Evolutionary conservation across 2,888 invertebrate species (phyloP), one percentile per base, ranked within the genome.

Genomic region (Cantharis rustica): DNA sequence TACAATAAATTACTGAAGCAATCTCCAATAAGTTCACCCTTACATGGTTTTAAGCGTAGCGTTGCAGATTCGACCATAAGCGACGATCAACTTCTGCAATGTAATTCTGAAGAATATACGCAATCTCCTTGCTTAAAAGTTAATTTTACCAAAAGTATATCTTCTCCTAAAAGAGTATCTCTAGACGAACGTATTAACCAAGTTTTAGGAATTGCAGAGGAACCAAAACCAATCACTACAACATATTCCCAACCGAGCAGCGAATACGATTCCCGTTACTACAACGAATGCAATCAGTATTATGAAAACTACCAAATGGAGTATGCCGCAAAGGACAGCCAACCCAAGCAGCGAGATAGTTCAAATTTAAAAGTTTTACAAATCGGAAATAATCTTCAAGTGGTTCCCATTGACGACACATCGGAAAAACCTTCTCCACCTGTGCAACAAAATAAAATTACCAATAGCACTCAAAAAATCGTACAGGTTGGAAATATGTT

Each of bases 321-420:
- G 13, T 26, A 23, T 16, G 3, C 1, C 13, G 61, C 16, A 11
- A 62, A 61, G 2, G 31, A 72, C 31, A 27, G 15, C 13, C 61
- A 61, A n/a, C 11, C 13, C 16, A 61, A 62, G 4, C 31, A 71
- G 20, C 61, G 61, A 10, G 73, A 71, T 61, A 62, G 11, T n/a
- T 75, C 80, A 4, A 76, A 69, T 66, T 16, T 70, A 13, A 81
- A 84, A 80, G 84, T 88, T 17, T 79, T 89, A 13, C 87, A 91
- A 89, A 90, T 92, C 61, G 92, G 92, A 16, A 92, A 92, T 81
- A 89, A 91, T 79, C 85, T 92, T 47, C 91, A 92, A 86, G 91
- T 92, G 9, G 90, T 91, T 4, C 92, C 91, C 2, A 89, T 88
- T 17, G 91, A 91, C 71, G 84, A 88, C 16, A 80, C 79, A 47